Base-by-base conservation (phyloP, 2,888 invertebrate genomes). In the Macaria notata region DNA sequence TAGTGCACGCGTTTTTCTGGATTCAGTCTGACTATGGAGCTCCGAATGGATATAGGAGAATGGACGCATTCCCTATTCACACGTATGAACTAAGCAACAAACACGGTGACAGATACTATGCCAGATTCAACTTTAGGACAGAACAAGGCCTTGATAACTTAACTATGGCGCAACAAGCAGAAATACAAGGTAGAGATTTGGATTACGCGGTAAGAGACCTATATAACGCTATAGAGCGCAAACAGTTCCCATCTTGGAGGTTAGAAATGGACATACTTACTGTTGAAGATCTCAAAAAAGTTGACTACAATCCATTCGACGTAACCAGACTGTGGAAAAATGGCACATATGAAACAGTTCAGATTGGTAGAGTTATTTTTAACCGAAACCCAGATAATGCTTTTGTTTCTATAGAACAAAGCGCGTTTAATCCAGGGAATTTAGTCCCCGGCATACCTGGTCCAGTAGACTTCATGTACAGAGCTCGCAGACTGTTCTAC, bases 61-160 rank as follows among this genome's bases (percentile, higher is more conserved):
- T 98, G 97, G 95, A 98, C 73, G 96, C 95, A 42, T 98, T 97
- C 72, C 96, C 97, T 1, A 95, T 96, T 0, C 98, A 98, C 79
- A 96, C 97, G 0, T 98, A 96, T 81, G 97, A 97, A 81, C 79
- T 98, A 58, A 93, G 97, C 31, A 98, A 98, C 81, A 92, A 88
- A 48, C 81, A 94, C 3, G 94, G 95, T 0, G 93, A 95, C 53
- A 84, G 92, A 30, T 92, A 94, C 65, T 98, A 95, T 77, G 96
- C 95, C 62, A 98, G 96, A 92, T 98, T 98, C 86, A 98, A 97
- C 80, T 95, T 94, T 75, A 97, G 96, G 93, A 96, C 97, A 1
- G 94, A 97, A 79, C 96, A 97, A 85, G 96, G 96, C 5, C 94
- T 98, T 65, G 94, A 94, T 77, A 95, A 95, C 81, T 77, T 98